Evolutionary conservation across 92 coral and sea anemone genomes (phyloP), one percentile per base, ranked within the genome.

Genomic region (Phenganax stokvisi): DNA sequence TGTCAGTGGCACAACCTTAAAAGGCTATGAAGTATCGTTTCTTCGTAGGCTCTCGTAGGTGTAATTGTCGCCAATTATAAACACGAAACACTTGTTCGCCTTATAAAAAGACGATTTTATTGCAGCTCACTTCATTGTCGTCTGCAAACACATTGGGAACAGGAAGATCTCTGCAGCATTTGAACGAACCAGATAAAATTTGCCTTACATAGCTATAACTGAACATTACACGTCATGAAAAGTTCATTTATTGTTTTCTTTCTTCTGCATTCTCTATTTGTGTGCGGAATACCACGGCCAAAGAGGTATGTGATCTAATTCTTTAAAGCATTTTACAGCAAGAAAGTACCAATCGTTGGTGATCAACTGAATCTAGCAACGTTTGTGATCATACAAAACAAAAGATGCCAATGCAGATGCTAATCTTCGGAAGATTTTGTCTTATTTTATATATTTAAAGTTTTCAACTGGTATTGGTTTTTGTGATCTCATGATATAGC

Each of bases 211-310:
- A 20, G 17, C 3, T 64, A 20, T 64, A 10, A 53, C 29, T 68
- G 15, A 30, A 5, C 13, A 29, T 6, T 17, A 3, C 13, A 1
- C 31, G 31, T 68, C 54, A 68, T 68, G 73, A 68, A 68, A 68
- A 28, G 53, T 68, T 16, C 16, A 8, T 6, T 37, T 12, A 10
- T 68, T 28, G 37, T 6, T 9, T 6, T 68, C 16, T 37, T 20
- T 20, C 73, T 68, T 68, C 53, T 68, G 12, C 73, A 68, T 68
- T 68, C 16, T n/a, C n/a, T 68, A 12, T 53, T 68, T 68, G 73
- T 68, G 7, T 9, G 53, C 16, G 73, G 53, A 37, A 12, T 68
- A 37, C 73, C 73, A 10, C 73, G 73, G 54, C 73, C 73, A 27
- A 68, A 68, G 15, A 29, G 73, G 73, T 68, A 28, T 16, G n/a